Base-by-base conservation (phyloP, 2,113 vertebrate species). In the Recurvirostra avosetta region DNA sequence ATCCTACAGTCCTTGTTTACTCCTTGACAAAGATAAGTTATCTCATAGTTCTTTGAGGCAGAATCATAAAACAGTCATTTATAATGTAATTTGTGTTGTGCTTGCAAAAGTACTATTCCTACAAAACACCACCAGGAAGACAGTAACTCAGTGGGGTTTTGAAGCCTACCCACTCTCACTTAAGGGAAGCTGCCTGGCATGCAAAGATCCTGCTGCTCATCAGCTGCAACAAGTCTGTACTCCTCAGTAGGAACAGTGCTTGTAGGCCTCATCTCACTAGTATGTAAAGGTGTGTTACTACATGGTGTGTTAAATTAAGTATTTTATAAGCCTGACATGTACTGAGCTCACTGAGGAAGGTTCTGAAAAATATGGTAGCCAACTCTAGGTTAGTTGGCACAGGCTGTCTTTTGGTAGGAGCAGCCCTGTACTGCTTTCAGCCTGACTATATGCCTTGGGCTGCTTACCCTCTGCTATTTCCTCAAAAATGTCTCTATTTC, bases 21-120 rank as follows among this genome's bases (percentile, higher is more conserved):
- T 63, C 74, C 74, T 38, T 62, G 90, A 30, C 92, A 68, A 77
- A 83, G 90, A 76, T 68, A 90, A 97, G 50, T 86, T 50, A 45
- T 18, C 86, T 65, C 63, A 4, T 32, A 70, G 32, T 27, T 80
- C 75, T 90, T 30, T 14, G 49, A 61, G 45, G 88, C 63, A 86
- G 58, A 62, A 61, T 61, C 49, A 55, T 6, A 77, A 81, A 71
- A 0, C 52, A 45, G 25, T 36, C 21, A 80, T 77, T 92, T 45
- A 5, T 50, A 25, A 47, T 40, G 49, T 5, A 7, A 55, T 59
- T 86, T 22, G 23, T 26, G 36, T 68, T 61, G 43, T 49, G 53
- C 38, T 86, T 2, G 3, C 53, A 47, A 18, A 62, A 47, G 55
- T 34, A 27, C 36, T 49, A 7, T 53, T 66, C 63, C 30, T 61